These are phyloP conservation scores for Saccostrea glomerata DNA, from an alignment of 1,140 invertebrate genomes.

Conservation along the genomic window DNA sequence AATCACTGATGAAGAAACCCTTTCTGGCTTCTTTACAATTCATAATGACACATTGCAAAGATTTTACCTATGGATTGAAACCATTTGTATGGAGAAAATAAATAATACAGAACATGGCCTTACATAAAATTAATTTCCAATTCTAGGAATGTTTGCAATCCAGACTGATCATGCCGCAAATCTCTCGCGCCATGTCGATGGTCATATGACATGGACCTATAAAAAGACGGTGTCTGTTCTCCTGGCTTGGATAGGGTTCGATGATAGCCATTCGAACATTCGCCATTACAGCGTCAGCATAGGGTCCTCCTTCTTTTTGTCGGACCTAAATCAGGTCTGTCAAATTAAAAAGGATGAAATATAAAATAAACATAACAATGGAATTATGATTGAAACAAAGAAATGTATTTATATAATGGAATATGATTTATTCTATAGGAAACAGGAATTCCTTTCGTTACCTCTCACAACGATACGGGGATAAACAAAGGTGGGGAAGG, in stretches of 20 bases:
- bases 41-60: too few species aligned
- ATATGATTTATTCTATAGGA: conserved; percentile 10
- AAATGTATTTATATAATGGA: background rate
- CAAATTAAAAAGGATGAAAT: background rate
- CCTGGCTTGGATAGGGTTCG: conserved; percentile 63
- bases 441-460: background rate
- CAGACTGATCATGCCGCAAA: conserved; percentile 45
- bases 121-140: background rate
- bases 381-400: background rate
- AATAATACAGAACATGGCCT: too few species aligned
- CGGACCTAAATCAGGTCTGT: conserved; percentile 54
- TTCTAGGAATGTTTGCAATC: background rate
- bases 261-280: conserved; percentile 59
- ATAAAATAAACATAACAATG: background rate
- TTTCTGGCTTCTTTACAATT: too few species aligned
- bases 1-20: too few species aligned
- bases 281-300: conserved; percentile 53
- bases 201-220: conserved; percentile 48
- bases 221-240: conserved; percentile 41
- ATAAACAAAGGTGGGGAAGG: conserved; percentile 58
- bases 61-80: too few species aligned
- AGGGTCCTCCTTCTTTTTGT: conserved; percentile 46
- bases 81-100: too few species aligned
- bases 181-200: conserved; percentile 25
- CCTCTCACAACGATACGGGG: conserved; percentile 40